Conservation (phyloP, 2,888 invertebrate species). For the Entomobrya multifasciata region DNA sequence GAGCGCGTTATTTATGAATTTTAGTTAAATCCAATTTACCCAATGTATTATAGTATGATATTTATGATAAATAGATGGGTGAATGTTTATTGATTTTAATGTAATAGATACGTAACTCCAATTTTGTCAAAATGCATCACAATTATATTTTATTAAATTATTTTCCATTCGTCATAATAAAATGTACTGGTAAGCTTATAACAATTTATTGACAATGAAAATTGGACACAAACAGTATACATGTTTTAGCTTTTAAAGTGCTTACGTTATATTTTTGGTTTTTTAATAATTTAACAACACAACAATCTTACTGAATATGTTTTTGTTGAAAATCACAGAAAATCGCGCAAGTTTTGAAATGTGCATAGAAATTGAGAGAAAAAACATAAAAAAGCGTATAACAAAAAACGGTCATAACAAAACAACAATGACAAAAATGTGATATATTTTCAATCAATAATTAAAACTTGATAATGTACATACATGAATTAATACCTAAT, state of each 20-base stretch:
- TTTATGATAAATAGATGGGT: neutral
- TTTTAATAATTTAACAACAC: neutral
- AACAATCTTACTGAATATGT: constrained; percentile 59
- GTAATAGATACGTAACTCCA: neutral
- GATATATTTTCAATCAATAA: constrained; percentile 35
- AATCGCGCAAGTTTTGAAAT: constrained; percentile 54
- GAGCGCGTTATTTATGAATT: too few relatives aligned
- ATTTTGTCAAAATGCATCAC: constrained; percentile 35
- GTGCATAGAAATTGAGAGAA: constrained; percentile 54
- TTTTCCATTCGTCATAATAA: constrained; percentile 31
- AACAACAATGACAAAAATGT: constrained; percentile 49
- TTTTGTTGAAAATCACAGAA: constrained; percentile 69
- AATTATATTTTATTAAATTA: constrained; percentile 32
- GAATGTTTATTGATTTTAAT: neutral
- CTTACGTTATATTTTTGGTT: too few relatives aligned
- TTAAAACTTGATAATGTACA: constrained; percentile 25
- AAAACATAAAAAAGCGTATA: constrained; percentile 58
- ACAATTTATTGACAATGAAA: constrained; percentile 30
- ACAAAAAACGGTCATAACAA: constrained; percentile 24
- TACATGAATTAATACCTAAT: neutral
- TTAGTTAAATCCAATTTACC: neutral
- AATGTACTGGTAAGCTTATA: constrained; percentile 9
- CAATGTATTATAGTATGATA: neutral
- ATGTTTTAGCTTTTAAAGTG: neutral
- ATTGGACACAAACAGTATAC: constrained; percentile 55